Base-by-base conservation (phyloP, 2,888 invertebrate species). In the Morinoia aosen region DNA sequence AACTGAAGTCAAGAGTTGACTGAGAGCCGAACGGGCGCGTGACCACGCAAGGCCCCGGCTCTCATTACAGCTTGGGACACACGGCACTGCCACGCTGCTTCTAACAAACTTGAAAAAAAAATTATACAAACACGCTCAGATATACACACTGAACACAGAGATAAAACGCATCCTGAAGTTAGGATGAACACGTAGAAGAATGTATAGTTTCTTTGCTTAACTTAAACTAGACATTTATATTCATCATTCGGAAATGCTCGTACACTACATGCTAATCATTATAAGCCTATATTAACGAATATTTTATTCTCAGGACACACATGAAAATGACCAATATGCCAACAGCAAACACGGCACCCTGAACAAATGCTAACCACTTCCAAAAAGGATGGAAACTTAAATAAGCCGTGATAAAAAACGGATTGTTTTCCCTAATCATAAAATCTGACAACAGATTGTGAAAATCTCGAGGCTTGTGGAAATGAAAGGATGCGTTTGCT, bases 1-100 rank as follows among this genome's bases (percentile, higher is more conserved):
- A 93, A 25, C 93, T 93, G n/a, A 93, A 93, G 93, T 25, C 58
- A 57, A 93, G 57, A 93, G 93, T 93, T 93, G 93, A 93, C 93
- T 12, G 93, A 93, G 40, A 57, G 93, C 33, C 58, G 93, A 57
- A 56, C 56, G 57, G 57, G 93, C 93, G 93, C 93, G 93, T 93
- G 93, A 93, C 93, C 93, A 48, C 57, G 93, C 93, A 93, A 57
- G 56, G 14, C 33, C 93, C 16, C 57, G 57, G 57, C 57, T 57
- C 57, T 57, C 33, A 93, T 57, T 57, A 93, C 57, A 19, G 90
- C 40, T 48, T 12, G 48, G 90, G 19, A 48, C 39, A 90, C 90
- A 90, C 40, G 39, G 19, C 12, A 7, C 76, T 76, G 76, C 76
- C 33, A 76, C 76, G 33, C 19, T 76, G 76, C 76, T 76, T 76